Evolutionary conservation across 2,113 vertebrate genomes (phyloP).

Genomic region (Aspidoscelis tigris): DNA sequence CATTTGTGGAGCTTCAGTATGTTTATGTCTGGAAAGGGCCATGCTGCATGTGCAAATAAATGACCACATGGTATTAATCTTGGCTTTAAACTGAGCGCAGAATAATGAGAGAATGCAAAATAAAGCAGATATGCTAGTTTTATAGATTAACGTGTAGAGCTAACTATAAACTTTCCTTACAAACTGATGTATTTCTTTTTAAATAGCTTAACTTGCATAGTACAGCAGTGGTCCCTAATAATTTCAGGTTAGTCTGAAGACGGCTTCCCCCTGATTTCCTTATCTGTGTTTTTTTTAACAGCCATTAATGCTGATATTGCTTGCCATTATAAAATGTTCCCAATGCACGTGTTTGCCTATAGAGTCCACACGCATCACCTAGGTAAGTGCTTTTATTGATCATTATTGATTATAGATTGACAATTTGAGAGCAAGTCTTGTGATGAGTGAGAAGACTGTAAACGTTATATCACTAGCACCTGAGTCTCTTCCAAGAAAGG

Average conservation of each 20-base stretch:
- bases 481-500: too few relatives aligned
- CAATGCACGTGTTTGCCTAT: conserved; percentile 96
- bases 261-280: conserved; percentile 28
- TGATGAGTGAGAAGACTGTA: too few relatives aligned
- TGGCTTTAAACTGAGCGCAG: not conserved
- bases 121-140: conserved; percentile 10
- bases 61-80: not conserved
- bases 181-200: not conserved
- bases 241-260: not conserved
- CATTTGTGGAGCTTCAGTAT: not conserved
- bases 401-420: not conserved
- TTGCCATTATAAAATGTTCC: conserved; percentile 86
- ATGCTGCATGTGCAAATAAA: not conserved
- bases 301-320: conserved; percentile 92
- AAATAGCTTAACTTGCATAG: not conserved
- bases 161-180: conserved; percentile 9
- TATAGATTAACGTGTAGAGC: not conserved
- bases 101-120: not conserved
- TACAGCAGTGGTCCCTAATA: not conserved
- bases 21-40: not conserved
- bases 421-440: too few relatives aligned
- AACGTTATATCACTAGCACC: too few relatives aligned
- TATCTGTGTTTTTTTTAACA: conserved; percentile 70
- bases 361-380: conserved; percentile 94
- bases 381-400: conserved; percentile 76